Evolutionary conservation across 2,797 vertebrate species (phyloP).

Genomic region (Cossypha heuglini): DNA sequence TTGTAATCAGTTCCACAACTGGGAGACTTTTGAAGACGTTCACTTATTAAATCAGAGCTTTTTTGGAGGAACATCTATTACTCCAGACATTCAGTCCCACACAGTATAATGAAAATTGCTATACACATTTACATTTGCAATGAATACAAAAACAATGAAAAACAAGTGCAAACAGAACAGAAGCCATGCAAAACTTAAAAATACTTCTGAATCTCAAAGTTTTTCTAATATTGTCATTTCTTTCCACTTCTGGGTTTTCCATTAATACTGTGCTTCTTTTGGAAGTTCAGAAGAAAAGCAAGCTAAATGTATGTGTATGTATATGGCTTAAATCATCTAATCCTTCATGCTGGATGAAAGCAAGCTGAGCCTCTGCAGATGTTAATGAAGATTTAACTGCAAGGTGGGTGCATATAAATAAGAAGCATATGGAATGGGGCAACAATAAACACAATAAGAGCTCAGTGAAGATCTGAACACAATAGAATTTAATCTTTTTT

Average conservation of each 20-base stretch:
- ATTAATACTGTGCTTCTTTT: not conserved
- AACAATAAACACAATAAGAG: not conserved
- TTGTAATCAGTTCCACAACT: not conserved
- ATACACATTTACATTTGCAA: not conserved
- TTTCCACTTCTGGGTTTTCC: not conserved
- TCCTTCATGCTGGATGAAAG: not conserved
- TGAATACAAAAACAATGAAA: not conserved
- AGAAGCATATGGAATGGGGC: not conserved
- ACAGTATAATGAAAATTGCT: not conserved
- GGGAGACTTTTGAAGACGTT: not conserved
- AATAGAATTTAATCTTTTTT: not conserved
- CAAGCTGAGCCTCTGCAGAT: not conserved
- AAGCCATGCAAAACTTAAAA: not conserved
- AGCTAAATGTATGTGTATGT: not conserved
- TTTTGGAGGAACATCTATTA: not conserved
- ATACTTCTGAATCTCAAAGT: not conserved
- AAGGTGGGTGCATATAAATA: conserved; percentile 7
- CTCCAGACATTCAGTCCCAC: not conserved
- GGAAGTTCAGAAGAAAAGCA: not conserved
- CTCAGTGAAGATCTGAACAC: not conserved
- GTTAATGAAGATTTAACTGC: conserved; percentile 17
- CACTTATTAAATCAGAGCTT: not conserved
- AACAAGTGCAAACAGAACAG: not conserved
- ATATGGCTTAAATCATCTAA: not conserved
- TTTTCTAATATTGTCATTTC: accelerated